Percentiles rank a stretch among this genome's conserved stretches.
These are phyloP conservation scores for Orgyia antiqua DNA, from an alignment of 2,888 invertebrate species.

Conservation along the genomic window DNA sequence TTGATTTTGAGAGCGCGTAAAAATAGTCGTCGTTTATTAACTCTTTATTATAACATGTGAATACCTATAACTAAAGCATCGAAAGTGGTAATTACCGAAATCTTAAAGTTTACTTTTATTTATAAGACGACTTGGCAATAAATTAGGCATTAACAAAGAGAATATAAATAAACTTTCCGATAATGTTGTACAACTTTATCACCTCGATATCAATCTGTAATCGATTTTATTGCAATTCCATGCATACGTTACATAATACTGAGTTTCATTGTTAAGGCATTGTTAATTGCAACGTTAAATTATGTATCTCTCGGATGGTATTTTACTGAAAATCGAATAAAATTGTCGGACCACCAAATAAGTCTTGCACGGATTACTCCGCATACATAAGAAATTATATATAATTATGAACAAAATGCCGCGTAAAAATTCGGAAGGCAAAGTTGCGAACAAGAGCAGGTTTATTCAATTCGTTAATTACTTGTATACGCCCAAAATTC, in stretches of 20 bases:
- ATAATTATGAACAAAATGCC: slow-evolving; percentile 38
- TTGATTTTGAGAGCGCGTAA: no score
- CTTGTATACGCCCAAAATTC: slow-evolving; percentile 35
- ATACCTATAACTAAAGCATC: no score
- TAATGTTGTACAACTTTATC: slow-evolving; percentile 50
- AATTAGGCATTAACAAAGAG: slow-evolving; percentile 23
- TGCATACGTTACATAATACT: slow-evolving; percentile 21
- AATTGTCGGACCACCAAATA: slow-evolving; percentile 53
- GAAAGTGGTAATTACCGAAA: no score
- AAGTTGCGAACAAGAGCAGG: slow-evolving; percentile 26
- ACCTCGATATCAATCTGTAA: slow-evolving; percentile 36
- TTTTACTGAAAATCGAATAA: slow-evolving; percentile 30
- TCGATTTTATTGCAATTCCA: slow-evolving; percentile 17
- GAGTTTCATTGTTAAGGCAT: slow-evolving; percentile 25
- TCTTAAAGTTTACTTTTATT: no score
- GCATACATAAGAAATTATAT: slow-evolving; percentile 45
- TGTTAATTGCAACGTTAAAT: slow-evolving; percentile 23
- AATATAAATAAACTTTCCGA: slow-evolving; percentile 37
- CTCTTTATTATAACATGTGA: no score
- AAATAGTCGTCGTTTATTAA: no score
- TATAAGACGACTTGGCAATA: no score
- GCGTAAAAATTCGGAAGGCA: slow-evolving; percentile 17
- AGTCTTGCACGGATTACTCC: slow-evolving; percentile 38
- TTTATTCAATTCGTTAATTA: slow-evolving; percentile 49
- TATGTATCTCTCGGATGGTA: slow-evolving; percentile 22